These are phyloP conservation scores for Microcebus tavaratra DNA, from an alignment of 2,113 vertebrate genomes.

Conservation along the genomic window DNA sequence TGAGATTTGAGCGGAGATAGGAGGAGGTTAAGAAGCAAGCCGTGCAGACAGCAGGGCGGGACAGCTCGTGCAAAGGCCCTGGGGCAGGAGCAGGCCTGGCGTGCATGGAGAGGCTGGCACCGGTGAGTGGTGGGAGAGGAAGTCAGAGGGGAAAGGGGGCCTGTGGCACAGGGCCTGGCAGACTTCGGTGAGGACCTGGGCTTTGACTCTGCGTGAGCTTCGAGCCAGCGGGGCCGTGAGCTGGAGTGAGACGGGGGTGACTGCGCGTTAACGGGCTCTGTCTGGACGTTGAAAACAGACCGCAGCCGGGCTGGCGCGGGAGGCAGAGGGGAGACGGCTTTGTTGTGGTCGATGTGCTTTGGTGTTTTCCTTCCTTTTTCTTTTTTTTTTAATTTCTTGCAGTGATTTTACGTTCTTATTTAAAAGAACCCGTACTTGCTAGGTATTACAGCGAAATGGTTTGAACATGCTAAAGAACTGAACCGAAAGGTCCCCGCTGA, in stretches of 20 bases:
- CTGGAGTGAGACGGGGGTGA: neutral
- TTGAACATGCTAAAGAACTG: neutral
- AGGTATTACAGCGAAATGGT: neutral
- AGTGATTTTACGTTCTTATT: constrained; percentile 30
- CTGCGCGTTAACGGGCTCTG: neutral
- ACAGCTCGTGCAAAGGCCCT: constrained; percentile 14
- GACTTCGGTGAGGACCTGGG: neutral
- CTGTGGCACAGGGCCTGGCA: neutral
- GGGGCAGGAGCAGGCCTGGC: neutral
- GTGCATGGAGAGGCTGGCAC: neutral
- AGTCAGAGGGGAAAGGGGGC: neutral
- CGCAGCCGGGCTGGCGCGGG: neutral
- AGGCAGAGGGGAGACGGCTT: neutral
- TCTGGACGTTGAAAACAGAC: neutral
- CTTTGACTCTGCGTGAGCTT: neutral
- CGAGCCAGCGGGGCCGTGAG: neutral
- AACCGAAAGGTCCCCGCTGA: neutral
- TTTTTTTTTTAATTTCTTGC: neutral
- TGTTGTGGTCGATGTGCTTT: neutral
- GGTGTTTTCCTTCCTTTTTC: neutral
- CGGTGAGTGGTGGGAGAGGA: neutral
- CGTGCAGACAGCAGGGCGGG: neutral
- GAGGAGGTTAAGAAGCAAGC: neutral
- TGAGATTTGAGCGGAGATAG: neutral
- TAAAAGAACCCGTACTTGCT: neutral